phyloP scores from a whole-genome alignment of 1,140 invertebrate genomes.

The Chironomus striatipennis region DNA sequence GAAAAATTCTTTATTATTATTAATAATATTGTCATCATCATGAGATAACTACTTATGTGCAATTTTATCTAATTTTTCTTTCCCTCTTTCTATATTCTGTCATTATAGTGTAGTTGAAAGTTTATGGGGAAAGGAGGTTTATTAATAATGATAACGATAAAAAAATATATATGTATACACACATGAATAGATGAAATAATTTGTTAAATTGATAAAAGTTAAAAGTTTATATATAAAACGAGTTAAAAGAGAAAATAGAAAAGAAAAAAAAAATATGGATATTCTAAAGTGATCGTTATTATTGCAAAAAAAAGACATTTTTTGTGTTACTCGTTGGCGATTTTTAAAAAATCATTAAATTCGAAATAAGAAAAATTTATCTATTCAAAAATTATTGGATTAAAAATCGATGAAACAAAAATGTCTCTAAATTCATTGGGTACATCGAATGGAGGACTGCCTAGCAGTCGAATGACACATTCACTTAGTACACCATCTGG shows the following conservation, averaged over 20 bases:
- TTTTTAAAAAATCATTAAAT: constrained; percentile 3
- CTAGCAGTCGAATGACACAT: constrained; percentile 57
- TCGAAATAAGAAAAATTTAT: neutral
- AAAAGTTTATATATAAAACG: neutral
- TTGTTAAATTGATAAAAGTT: constrained; percentile 5
- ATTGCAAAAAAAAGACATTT: neutral
- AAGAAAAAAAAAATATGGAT: neutral
- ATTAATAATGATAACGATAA: too few relatives aligned
- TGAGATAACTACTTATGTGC: too few relatives aligned
- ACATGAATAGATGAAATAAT: neutral
- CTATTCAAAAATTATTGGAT: constrained; percentile 9
- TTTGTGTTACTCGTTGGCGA: neutral
- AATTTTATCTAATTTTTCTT: too few relatives aligned
- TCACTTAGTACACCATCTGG: constrained; percentile 73
- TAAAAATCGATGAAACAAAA: neutral
- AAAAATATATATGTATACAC: neutral
- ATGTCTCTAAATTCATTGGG: constrained; percentile 18
- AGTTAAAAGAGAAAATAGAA: neutral
- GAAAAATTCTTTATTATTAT: too few relatives aligned
- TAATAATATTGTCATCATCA: too few relatives aligned
- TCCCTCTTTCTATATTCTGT: too few relatives aligned
- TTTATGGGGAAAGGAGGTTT: too few relatives aligned
- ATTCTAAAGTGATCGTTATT: constrained; percentile 1
- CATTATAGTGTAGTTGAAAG: too few relatives aligned
- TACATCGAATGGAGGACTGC: constrained; percentile 14